Base-by-base conservation (phyloP, 1,140 invertebrate species). In the Drosophila lini region DNA sequence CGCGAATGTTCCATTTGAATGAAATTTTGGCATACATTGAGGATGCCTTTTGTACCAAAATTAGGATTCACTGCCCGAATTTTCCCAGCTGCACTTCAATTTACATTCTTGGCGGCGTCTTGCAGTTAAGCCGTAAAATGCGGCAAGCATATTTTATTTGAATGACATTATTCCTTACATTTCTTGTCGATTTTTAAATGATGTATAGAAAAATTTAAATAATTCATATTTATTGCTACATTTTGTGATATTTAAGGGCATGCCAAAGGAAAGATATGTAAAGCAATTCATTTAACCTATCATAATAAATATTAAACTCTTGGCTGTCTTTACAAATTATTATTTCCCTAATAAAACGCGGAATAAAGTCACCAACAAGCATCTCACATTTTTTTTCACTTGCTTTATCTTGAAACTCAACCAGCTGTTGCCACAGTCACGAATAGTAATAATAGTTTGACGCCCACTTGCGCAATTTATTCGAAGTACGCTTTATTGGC, bases 391-490 rank as follows among this genome's bases (percentile, higher is more conserved):
- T 44, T 19, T 13, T 42, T 42, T 42, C 9, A 19, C 16, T 13
- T 22, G n/a, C 11, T 22, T 25, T 25, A n/a, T 47, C 28, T 45
- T 47, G 6, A 3, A 8, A 15, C 44, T 47, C 22, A 7, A 52
- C 65, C 67, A 62, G 67, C 81, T 84, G 68, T 44, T 73, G 45
- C 57, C 45, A 62, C 52, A 84, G 80, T 78, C 61, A 84, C 60
- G 60, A 70, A 65, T 44, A 34, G 44, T 59, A 84, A 84, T 84
- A 84, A 80, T 78, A 84, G 60, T 78, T 68, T 60, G 22, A 40
- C 57, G 8, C 25, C n/a, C 34, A 56, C 25, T 55, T 55, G 22
- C 19, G 5, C 8, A 10, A 38, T 38, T 56, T 25, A 56, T 38
- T 60, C 45, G 41, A 59, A 62, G 44, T 41, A 71, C 28, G 62